A percentile compares a stretch with the other conserved stretches of the same genome.
phyloP scores from a whole-genome alignment of 2,113 vertebrate genomes.

The Melanostigma gelatinosum region DNA sequence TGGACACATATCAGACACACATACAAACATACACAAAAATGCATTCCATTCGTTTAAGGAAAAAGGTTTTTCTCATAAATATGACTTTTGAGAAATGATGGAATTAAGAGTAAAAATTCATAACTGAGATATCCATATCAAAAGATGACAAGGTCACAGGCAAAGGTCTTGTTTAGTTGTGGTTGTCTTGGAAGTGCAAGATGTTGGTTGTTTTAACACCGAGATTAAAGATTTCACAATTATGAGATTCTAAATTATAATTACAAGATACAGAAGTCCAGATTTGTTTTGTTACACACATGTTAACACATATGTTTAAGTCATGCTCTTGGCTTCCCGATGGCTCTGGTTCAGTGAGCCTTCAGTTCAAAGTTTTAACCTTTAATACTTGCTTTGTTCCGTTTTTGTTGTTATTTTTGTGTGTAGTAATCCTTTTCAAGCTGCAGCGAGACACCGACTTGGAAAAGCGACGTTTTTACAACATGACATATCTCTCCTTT shows the following conservation, averaged over 20 bases:
- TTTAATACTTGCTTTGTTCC: not conserved
- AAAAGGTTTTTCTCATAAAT: not conserved
- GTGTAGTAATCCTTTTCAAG: not conserved
- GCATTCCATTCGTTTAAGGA: not conserved
- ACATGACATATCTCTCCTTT: slow-evolving; percentile 17
- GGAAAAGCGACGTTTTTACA: slow-evolving; percentile 2
- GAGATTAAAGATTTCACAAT: not conserved
- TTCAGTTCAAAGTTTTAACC: not conserved
- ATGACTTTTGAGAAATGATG: not conserved
- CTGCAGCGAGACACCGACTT: not conserved
- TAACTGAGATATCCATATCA: not conserved
- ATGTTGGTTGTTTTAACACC: no score
- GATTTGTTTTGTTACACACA: not conserved
- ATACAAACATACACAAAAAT: not conserved
- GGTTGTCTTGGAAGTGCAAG: not conserved
- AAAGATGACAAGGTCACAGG: not conserved
- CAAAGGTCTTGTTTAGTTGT: not conserved
- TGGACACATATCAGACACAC: not conserved
- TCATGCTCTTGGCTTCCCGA: not conserved
- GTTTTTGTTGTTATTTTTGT: not conserved
- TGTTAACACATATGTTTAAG: not conserved
- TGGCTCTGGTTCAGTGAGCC: slow-evolving; percentile 1
- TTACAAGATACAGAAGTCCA: no score
- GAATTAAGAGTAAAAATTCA: not conserved
- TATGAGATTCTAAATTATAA: not conserved